Conservation (phyloP, 1,140 invertebrate genomes). For the Drosophila sturtevanti region DNA sequence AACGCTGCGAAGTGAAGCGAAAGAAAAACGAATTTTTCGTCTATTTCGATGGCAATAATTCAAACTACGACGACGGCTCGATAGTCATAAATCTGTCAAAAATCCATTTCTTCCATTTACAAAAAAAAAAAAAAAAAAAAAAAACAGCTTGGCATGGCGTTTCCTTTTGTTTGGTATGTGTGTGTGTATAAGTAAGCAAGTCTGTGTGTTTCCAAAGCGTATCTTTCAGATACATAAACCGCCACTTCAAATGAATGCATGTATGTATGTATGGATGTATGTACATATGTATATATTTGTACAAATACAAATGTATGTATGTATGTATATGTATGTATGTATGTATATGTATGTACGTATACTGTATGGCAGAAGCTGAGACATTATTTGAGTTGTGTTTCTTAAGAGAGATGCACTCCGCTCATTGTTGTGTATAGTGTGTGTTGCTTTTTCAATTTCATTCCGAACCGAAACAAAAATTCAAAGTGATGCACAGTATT, state of each 20-base stretch:
- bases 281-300: constrained; percentile 9
- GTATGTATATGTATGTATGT: background rate
- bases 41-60: constrained; percentile 83
- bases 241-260: constrained; percentile 80
- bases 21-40: constrained; percentile 72
- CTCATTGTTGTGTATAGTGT: constrained; percentile 40
- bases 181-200: constrained; percentile 34
- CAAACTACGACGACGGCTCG: constrained; percentile 81
- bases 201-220: constrained; percentile 70
- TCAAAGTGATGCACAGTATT: constrained; percentile 74
- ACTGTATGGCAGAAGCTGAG: constrained; percentile 58
- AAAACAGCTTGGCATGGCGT: constrained; percentile 68
- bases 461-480: constrained; percentile 52
- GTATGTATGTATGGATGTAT: constrained; percentile 21
- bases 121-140: background rate
- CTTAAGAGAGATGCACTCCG: constrained; percentile 60
- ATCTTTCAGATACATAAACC: constrained; percentile 80
- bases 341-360: constrained; percentile 6
- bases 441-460: constrained; percentile 38
- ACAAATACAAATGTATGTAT: constrained; percentile 5
- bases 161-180: constrained; percentile 52
- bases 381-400: constrained; percentile 54
- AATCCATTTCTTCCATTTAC: constrained; percentile 83
- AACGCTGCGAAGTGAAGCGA: constrained; percentile 38
- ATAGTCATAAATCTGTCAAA: constrained; percentile 83